Evolutionary conservation across 1,140 invertebrate genomes (phyloP).

Genomic region (Brachystomella parvula): DNA sequence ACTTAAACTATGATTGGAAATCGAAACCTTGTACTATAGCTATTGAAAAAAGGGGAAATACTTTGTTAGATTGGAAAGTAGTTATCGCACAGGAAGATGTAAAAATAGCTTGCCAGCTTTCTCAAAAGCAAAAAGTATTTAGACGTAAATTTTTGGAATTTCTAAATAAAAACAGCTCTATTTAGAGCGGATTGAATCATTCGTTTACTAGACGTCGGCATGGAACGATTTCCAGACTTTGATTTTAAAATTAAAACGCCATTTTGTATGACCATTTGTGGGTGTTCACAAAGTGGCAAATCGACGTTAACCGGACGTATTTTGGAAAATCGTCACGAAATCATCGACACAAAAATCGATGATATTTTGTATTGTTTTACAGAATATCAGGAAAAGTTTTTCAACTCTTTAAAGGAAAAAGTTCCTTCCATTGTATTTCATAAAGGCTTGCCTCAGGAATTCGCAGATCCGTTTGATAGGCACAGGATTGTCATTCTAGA

Average conservation of each 20-base stretch:
- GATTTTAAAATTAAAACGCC: background rate
- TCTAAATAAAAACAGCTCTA: too few relatives aligned
- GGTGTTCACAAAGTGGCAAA: constrained; percentile 6
- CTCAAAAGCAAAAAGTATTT: too few relatives aligned
- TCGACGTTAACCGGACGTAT: background rate
- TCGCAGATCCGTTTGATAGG: background rate
- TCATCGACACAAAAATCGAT: background rate
- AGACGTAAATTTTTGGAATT: too few relatives aligned
- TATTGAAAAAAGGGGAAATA: too few relatives aligned
- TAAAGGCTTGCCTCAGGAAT: background rate
- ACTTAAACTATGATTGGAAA: too few relatives aligned
- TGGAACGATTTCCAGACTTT: background rate
- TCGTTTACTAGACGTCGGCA: background rate
- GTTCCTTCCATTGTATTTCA: constrained; percentile 1
- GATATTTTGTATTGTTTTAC: constrained; percentile 10
- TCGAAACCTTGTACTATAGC: too few relatives aligned
- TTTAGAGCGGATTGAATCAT: too few relatives aligned
- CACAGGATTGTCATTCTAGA: background rate
- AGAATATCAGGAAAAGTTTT: background rate
- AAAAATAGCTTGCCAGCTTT: too few relatives aligned
- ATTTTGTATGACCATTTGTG: background rate
- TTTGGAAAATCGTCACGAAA: background rate
- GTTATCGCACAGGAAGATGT: background rate
- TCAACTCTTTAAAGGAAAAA: background rate
- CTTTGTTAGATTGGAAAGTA: background rate